phyloP scores from a whole-genome alignment of 2,113 vertebrate genomes.

The Clarias magur region DNA sequence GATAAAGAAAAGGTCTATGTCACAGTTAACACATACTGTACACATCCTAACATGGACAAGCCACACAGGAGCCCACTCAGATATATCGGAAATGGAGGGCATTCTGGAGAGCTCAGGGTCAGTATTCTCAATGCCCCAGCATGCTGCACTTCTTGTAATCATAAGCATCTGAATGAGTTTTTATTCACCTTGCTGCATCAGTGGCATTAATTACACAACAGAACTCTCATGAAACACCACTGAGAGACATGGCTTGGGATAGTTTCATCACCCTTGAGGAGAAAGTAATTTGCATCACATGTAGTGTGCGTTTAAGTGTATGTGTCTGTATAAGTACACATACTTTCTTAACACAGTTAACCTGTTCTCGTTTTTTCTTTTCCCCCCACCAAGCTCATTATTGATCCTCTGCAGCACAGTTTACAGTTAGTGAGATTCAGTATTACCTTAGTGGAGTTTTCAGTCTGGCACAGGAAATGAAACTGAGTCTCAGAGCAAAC shows the following conservation, averaged over 20 bases:
- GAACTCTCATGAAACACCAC: conserved; percentile 4
- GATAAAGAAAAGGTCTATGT: not conserved
- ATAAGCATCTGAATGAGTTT: conserved; percentile 40
- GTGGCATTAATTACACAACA: conserved; percentile 44
- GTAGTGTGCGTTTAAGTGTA: conserved; percentile 18
- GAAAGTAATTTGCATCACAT: conserved; percentile 43
- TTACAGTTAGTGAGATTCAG: conserved; percentile 7
- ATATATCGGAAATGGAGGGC: conserved; percentile 23
- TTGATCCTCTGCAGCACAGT: conserved; percentile 1
- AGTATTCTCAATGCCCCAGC: conserved; percentile 32
- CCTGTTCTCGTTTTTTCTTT: not conserved
- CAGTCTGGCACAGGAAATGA: conserved; percentile 21
- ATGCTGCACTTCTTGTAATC: conserved; percentile 38
- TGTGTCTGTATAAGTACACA: conserved; percentile 1
- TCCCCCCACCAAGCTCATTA: not conserved
- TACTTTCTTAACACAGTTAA: conserved; percentile 15
- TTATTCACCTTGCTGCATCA: conserved; percentile 40
- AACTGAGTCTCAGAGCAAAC: conserved; percentile 31
- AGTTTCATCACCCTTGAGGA: conserved; percentile 8
- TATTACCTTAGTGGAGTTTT: conserved; percentile 18
- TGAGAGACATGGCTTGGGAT: conserved; percentile 17
- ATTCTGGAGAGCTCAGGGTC: conserved; percentile 34
- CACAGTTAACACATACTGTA: not conserved
- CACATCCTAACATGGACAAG: not conserved
- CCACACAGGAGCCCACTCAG: conserved; percentile 9